Percentiles rank a stretch among this genome's conserved stretches.
These are phyloP conservation scores for Dromiciops gliroides DNA, from an alignment of 2,113 vertebrate species.

Conservation along the genomic window DNA sequence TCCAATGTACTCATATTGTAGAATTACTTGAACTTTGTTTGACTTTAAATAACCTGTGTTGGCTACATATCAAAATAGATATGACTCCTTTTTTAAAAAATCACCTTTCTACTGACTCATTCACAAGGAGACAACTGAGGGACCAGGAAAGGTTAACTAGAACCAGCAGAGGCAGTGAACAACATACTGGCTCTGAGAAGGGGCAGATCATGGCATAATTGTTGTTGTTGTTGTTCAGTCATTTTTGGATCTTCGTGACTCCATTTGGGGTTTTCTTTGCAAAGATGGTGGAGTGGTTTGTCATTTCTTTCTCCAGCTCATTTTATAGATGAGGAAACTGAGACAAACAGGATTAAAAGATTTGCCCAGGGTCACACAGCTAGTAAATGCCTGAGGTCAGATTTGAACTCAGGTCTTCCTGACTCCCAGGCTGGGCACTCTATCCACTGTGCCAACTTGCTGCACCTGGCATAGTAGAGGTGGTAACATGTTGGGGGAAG, in stretches of 20 bases:
- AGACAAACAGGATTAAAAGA: background rate
- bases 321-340: background rate
- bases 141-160: background rate
- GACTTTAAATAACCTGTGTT: constrained; percentile 23
- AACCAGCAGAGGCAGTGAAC: constrained; percentile 18
- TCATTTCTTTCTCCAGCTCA: background rate
- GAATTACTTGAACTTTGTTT: background rate
- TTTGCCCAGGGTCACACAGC: background rate
- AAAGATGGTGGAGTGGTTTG: background rate
- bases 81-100: constrained; percentile 21
- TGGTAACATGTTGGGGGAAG: background rate
- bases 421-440: background rate
- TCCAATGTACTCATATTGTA: background rate
- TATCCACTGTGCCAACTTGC: background rate
- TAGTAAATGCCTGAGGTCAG: background rate
- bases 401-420: background rate
- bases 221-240: background rate
- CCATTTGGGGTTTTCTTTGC: background rate
- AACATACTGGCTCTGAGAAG: background rate
- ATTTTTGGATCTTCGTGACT: background rate
- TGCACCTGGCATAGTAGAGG: background rate
- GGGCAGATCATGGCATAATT: background rate
- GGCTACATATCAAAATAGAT: constrained; percentile 9
- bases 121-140: constrained; percentile 13
- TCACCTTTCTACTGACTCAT: background rate